Evolutionary conservation across 2,888 invertebrate species (phyloP), one percentile per base, ranked within the genome.

Genomic region (Rhabditoides inermis): DNA sequence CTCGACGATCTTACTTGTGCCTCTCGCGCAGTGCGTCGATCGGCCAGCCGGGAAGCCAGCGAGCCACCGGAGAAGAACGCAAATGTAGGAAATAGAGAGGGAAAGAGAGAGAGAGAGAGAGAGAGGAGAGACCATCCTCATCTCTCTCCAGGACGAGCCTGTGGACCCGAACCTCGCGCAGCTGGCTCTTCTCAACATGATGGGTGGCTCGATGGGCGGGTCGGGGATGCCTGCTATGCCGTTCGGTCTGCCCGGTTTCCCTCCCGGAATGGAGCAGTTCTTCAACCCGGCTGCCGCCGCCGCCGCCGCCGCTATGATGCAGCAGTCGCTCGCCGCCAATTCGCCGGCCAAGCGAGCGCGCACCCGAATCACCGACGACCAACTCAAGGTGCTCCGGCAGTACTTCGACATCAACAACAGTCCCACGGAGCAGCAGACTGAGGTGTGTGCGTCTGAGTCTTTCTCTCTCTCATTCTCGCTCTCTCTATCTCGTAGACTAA

Each of bases 381-480:
- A 99, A 80, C 81, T 99, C 65, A 95, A 95, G 80, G 58, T 68
- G 18, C 48, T 61, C 60, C 84, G 98, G 56, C 90, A 91, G 23
- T 92, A 99, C 80, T 99, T 99, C 79, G 98, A 99, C 78, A 98
- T 99, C 65, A 98, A 98, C 81, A 99, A 98, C 81, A 95, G 95
- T 1, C 98, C 98, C 2, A 90, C 91, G 54, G 98, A 99, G 79
- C 92, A 94, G 75, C 94, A 94, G 77, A 92, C 99, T 70, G 85
- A 89, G 39, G n/a, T n/a, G n/a, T n/a, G n/a, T n/a, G n/a, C n/a
- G n/a, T n/a, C n/a, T n/a, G n/a, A n/a, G n/a, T n/a, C n/a, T n/a
- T n/a, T n/a, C n/a, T n/a, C n/a, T n/a, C n/a, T n/a, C n/a, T n/a
- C n/a, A n/a, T n/a, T n/a, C n/a, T n/a, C n/a, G n/a, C n/a, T n/a